Evolutionary conservation across 1,140 invertebrate genomes (phyloP).

Genomic region (Scaptomyza pallida): DNA sequence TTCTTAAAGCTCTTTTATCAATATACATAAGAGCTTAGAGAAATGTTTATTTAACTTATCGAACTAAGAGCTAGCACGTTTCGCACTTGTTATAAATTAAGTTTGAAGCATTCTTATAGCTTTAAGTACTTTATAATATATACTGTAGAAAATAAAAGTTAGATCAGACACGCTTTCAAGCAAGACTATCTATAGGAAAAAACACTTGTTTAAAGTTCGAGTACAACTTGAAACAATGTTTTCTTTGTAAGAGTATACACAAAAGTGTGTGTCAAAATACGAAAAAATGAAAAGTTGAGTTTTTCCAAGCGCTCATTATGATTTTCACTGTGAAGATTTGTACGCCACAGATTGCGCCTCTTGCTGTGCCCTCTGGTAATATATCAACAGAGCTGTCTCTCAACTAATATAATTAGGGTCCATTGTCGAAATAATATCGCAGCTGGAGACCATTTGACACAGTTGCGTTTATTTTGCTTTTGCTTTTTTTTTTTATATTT

Average conservation of each 20-base stretch:
- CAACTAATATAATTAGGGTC: slow-evolving; percentile 78
- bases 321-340: slow-evolving; percentile 67
- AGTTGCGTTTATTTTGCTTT: slow-evolving; percentile 51
- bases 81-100: neutral
- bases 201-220: no score
- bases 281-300: slow-evolving; percentile 18
- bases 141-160: no score
- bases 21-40: no score
- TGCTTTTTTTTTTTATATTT: neutral
- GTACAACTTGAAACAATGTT: neutral
- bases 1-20: no score
- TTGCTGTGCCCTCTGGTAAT: slow-evolving; percentile 51
- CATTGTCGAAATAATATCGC: slow-evolving; percentile 68
- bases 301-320: slow-evolving; percentile 70
- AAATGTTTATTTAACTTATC: no score
- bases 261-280: neutral
- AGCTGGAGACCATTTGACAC: slow-evolving; percentile 59
- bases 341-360: slow-evolving; percentile 52
- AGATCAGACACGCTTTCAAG: neutral
- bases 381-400: slow-evolving; percentile 64
- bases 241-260: slow-evolving; percentile 1
- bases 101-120: neutral
- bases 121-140: neutral
- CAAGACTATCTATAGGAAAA: neutral
- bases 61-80: neutral